phyloP scores from a whole-genome alignment of 2,113 vertebrate genomes.

The Gadus macrocephalus region DNA sequence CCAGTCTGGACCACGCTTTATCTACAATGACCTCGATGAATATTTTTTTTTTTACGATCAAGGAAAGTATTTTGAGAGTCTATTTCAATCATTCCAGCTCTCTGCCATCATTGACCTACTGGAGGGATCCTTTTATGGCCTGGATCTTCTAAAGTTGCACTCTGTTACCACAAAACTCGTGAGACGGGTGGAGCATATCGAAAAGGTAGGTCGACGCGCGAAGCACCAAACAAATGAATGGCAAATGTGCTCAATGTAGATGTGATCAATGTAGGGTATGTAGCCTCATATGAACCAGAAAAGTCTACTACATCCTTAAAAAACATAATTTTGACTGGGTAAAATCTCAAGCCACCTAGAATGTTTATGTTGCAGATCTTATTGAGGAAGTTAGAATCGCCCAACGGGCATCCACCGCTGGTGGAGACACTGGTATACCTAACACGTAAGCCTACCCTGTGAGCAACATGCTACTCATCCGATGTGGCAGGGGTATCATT shows the following conservation, averaged over 20 bases:
- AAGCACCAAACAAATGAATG: neutral
- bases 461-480: too few relatives aligned
- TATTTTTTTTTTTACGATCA: too few relatives aligned
- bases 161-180: constrained; percentile 84
- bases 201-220: constrained; percentile 76
- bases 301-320: too few relatives aligned
- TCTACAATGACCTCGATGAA: too few relatives aligned
- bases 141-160: constrained; percentile 92
- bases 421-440: too few relatives aligned
- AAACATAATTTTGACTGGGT: neutral
- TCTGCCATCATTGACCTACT: constrained; percentile 88
- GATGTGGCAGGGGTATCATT: too few relatives aligned
- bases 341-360: neutral
- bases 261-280: too few relatives aligned
- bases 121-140: constrained; percentile 88
- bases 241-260: neutral
- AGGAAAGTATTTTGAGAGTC: neutral
- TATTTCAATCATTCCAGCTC: constrained; percentile 73
- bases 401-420: neutral
- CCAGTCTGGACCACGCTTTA: neutral
- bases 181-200: constrained; percentile 83
- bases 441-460: too few relatives aligned
- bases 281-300: too few relatives aligned
- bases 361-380: neutral
- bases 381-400: neutral